Base-by-base conservation (phyloP, 2,888 invertebrate genomes). In the Drosophila seclusa region DNA sequence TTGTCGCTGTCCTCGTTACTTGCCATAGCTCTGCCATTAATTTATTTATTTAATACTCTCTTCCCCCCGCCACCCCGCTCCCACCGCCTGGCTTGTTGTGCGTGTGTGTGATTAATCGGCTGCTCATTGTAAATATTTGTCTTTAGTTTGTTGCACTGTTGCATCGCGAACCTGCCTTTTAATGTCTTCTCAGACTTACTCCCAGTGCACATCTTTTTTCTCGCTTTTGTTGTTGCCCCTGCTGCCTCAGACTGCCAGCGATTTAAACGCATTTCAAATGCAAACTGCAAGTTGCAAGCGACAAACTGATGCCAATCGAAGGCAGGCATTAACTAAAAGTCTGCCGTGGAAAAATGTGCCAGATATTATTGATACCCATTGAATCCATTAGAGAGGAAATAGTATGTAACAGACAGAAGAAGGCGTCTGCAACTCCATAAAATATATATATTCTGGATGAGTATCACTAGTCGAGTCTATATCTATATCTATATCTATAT, bases 111-210 rank as follows among this genome's bases (percentile, higher is more conserved):
- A 89, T 89, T 89, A 89, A 89, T 89, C 87, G 90, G 71, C 73
- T 77, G 85, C 84, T 89, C 83, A 87, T 84, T 91, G 90, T 91
- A 89, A 89, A 89, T 91, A 89, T 91, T 89, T 89, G 89, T 89
- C 81, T 90, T 86, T 76, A 84, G 91, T 90, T 90, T 91, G 80
- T 80, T 90, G 88, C 91, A 82, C 79, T 38, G 38, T 24, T 73
- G 64, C 45, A 48, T 57, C 34, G 27, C 53, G 52, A 71, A 70
- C 27, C 63, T 64, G 75, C 53, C 57, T 27, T 31, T 21, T 45
- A 16, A 21, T 24, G 21, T 24, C 45, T 13, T 49, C 24, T 34
- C n/a, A 48, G 16, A 13, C 13, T 1, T 21, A 16, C 45, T 45
- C 45, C 8, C 45, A 1, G 45, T 1, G 45, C 45, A 16, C 45